Conservation (phyloP, 1,140 invertebrate genomes). For the Belonocnema kinseyi region DNA sequence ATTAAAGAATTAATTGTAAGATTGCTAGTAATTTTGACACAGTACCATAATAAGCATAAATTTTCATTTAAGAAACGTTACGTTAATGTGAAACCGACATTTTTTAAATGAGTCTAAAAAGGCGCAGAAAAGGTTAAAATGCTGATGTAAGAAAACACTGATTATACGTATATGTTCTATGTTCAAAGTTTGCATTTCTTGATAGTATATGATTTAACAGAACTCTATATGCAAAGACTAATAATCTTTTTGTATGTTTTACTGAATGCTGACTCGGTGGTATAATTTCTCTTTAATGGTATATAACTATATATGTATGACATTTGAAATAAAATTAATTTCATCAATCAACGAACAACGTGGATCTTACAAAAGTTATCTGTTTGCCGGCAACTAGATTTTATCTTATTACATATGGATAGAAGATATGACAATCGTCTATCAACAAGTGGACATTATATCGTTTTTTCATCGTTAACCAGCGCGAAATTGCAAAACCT, state of each 20-base stretch:
- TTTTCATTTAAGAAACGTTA: not conserved
- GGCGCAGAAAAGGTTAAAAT: slow-evolving; percentile 17
- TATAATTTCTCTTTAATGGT: not conserved
- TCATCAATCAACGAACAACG: not conserved
- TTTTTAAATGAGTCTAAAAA: slow-evolving; percentile 4
- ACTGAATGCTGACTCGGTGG: not conserved
- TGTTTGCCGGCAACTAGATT: not conserved
- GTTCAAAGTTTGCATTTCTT: slow-evolving; percentile 15
- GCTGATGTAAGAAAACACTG: slow-evolving; percentile 26
- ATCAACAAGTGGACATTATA: not conserved
- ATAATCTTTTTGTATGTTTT: no score
- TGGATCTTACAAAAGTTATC: not conserved
- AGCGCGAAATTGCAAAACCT: no score
- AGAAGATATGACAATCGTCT: not conserved
- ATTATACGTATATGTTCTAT: slow-evolving; percentile 6
- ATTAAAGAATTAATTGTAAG: not conserved
- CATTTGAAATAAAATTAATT: not conserved
- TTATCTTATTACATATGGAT: not conserved
- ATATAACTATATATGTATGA: not conserved
- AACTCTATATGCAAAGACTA: not conserved
- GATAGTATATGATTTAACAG: slow-evolving; percentile 5
- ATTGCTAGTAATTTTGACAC: not conserved
- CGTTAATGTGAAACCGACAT: slow-evolving; percentile 11
- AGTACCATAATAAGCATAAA: not conserved
- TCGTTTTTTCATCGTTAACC: no score